phyloP scores from a whole-genome alignment of 2,797 vertebrate genomes.

The Poecile montanus region DNA sequence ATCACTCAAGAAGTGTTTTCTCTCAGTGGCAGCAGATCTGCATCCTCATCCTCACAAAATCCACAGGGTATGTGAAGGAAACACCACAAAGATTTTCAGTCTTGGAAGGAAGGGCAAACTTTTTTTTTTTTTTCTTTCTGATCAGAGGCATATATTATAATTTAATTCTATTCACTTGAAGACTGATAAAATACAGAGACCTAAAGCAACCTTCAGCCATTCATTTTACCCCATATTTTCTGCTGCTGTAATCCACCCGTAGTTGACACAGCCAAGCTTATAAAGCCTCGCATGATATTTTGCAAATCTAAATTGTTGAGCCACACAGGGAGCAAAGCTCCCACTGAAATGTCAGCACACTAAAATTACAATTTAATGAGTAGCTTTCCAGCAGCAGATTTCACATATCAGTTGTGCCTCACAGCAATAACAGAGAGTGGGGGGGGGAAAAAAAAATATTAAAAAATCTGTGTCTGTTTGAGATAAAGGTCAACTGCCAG shows the following conservation, averaged over 20 bases:
- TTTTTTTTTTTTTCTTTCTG: neutral
- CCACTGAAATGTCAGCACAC: slow-evolving; percentile 5
- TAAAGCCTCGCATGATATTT: neutral
- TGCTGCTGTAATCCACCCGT: neutral
- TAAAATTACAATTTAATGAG: slow-evolving; percentile 20
- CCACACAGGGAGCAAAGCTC: neutral
- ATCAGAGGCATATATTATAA: neutral
- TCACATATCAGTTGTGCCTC: neutral
- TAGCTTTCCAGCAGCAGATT: slow-evolving; percentile 2
- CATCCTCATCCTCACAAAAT: neutral
- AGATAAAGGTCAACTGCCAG: slow-evolving; percentile 7
- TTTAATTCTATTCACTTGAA: neutral
- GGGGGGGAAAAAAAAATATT: no score
- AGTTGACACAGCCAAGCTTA: neutral
- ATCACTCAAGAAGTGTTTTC: neutral
- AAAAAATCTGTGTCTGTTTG: neutral
- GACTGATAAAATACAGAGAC: neutral
- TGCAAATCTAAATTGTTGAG: slow-evolving; percentile 6
- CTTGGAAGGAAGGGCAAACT: neutral
- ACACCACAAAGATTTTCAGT: neutral
- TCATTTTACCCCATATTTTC: neutral
- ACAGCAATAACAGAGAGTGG: neutral
- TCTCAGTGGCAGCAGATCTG: neutral
- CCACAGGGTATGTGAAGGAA: neutral
- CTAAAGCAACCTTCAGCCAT: neutral